Conservation (phyloP, 2,888 invertebrate species). For the Pilophorus perplexus region DNA sequence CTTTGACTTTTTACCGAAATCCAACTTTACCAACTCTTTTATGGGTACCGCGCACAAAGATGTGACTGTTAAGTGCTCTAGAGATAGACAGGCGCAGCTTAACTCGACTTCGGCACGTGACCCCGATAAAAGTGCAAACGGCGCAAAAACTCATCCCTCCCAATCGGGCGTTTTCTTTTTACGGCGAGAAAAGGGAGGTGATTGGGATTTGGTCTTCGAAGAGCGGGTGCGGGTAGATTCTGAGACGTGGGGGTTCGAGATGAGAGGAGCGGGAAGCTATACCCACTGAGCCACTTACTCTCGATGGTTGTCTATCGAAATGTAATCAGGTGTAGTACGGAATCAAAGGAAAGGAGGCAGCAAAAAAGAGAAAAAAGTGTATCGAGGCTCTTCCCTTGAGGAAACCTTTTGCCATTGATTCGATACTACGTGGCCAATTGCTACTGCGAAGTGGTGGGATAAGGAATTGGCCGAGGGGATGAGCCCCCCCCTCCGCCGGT, state of each 20-base stretch:
- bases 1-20: no score
- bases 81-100: no score
- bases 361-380: conserved; percentile 4
- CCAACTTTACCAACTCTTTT: no score
- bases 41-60: no score
- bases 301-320: conserved; percentile 24
- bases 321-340: conserved; percentile 30
- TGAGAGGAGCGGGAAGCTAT: neutral
- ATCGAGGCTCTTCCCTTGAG: conserved; percentile 23
- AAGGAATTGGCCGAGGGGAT: neutral
- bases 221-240: neutral
- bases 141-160: neutral
- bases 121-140: neutral
- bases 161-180: conserved; percentile 1
- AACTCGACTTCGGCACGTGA: conserved; percentile 11
- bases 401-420: conserved; percentile 17
- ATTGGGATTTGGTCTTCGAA: no score
- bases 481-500: neutral
- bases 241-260: no score
- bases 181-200: no score
- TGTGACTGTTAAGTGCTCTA: no score
- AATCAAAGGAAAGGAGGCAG: conserved; percentile 9
- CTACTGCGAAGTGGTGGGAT: neutral
- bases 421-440: conserved; percentile 26
- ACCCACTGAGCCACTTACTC: conserved; percentile 12